Conservation (phyloP, 2,113 vertebrate genomes). For the Plecotus auritus region DNA sequence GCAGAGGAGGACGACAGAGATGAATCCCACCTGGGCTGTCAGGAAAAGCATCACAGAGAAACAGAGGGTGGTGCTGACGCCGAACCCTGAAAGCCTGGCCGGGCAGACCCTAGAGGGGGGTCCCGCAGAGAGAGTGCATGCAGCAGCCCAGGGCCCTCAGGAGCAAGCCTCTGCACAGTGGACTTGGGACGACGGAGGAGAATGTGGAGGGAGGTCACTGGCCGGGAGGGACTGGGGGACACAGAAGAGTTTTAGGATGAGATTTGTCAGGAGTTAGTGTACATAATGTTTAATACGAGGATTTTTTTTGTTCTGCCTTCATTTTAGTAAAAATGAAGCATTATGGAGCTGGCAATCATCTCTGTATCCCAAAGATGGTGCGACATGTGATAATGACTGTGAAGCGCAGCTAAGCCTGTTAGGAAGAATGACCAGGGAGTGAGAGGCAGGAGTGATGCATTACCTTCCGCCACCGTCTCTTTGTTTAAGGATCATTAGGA, state of each 20-base stretch:
- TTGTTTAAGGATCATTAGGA: conserved; percentile 69
- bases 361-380: conserved; percentile 63
- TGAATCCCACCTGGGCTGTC: background rate
- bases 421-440: conserved; percentile 59
- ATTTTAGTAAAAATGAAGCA: conserved; percentile 69
- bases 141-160: background rate
- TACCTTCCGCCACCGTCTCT: conserved; percentile 22
- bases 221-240: background rate
- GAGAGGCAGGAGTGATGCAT: conserved; percentile 35
- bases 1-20: background rate
- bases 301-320: conserved; percentile 39
- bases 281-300: conserved; percentile 12
- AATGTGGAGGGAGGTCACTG: background rate
- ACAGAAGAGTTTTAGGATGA: conserved; percentile 4
- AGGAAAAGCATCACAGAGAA: background rate
- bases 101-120: background rate
- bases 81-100: background rate
- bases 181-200: background rate
- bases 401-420: conserved; percentile 64
- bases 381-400: conserved; percentile 72
- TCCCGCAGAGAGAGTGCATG: background rate
- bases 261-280: background rate
- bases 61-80: background rate
- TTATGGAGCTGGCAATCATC: conserved; percentile 57
- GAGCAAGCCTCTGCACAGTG: background rate